Conservation (phyloP, 2,797 vertebrate genomes). For the Myripristis jacobus region DNA sequence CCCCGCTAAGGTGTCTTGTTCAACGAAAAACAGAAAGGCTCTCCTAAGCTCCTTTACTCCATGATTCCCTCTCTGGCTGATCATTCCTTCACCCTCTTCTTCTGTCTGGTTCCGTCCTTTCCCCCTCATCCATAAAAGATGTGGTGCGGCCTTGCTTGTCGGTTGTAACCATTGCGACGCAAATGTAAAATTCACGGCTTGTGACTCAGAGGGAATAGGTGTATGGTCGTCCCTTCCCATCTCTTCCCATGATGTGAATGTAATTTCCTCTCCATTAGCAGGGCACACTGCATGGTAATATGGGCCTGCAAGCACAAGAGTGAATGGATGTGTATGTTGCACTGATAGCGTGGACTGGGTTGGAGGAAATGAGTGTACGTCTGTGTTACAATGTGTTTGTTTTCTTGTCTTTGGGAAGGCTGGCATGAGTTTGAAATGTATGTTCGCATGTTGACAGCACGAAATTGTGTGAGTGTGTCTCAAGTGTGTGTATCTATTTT, state of each 20-base stretch:
- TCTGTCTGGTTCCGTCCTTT: constrained; percentile 19
- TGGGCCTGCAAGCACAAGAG: neutral
- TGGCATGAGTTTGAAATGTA: neutral
- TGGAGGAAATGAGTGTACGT: neutral
- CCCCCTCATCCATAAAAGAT: constrained; percentile 70
- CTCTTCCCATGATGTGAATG: constrained; percentile 42
- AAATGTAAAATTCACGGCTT: constrained; percentile 57
- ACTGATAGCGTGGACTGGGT: neutral
- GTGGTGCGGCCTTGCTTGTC: constrained; percentile 8
- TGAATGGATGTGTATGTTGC: neutral
- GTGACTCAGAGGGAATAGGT: constrained; percentile 50
- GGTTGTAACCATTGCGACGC: constrained; percentile 31
- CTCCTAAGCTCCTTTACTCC: constrained; percentile 23
- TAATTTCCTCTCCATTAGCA: constrained; percentile 46
- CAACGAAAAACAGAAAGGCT: constrained; percentile 34
- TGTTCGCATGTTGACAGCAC: too few relatives aligned
- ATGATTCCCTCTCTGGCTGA: constrained; percentile 36
- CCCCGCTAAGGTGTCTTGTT: constrained; percentile 28
- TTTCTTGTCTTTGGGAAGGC: constrained; percentile 10
- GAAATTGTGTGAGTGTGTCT: neutral
- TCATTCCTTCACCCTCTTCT: constrained; percentile 45
- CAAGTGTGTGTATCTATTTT: constrained; percentile 8
- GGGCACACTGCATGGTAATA: constrained; percentile 6
- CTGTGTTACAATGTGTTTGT: neutral
- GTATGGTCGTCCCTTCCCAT: constrained; percentile 12